phyloP scores from a whole-genome alignment of 2,113 vertebrate genomes.

The Eretmochelys imbricata region DNA sequence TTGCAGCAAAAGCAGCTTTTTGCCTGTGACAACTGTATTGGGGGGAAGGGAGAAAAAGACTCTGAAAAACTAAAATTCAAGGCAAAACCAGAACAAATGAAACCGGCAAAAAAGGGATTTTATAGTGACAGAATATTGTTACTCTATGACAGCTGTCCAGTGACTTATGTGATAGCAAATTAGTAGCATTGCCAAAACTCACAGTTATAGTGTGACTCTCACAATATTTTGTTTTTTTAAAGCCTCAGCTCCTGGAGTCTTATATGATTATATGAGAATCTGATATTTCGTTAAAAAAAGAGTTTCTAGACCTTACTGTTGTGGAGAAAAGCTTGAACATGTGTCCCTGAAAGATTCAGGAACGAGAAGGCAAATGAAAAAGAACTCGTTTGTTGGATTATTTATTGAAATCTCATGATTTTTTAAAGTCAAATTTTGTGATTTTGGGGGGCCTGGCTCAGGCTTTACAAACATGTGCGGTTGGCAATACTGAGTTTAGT shows the following conservation, averaged over 20 bases:
- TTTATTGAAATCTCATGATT: neutral
- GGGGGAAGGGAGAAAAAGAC: slow-evolving; percentile 10
- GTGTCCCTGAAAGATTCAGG: neutral
- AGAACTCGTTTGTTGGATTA: neutral
- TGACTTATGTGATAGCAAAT: neutral
- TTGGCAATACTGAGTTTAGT: neutral
- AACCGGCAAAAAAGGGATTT: neutral
- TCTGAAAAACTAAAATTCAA: slow-evolving; percentile 26
- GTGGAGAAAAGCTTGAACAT: neutral
- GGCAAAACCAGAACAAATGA: neutral
- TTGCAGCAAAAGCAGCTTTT: slow-evolving; percentile 2
- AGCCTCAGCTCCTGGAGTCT: neutral
- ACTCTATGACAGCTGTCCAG: neutral
- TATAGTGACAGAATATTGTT: neutral
- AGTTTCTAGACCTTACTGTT: neutral
- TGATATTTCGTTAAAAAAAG: neutral
- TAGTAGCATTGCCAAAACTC: neutral
- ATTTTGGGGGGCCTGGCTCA: neutral
- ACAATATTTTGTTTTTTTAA: neutral
- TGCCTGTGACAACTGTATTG: neutral
- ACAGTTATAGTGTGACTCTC: neutral
- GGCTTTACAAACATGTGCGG: neutral
- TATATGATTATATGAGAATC: neutral
- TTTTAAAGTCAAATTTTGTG: neutral
- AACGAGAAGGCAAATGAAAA: neutral